A percentile compares a stretch with the other conserved stretches of the same genome.
Evolutionary conservation across 2,888 invertebrate genomes (phyloP).

Genomic region (Drosophila sordidula): DNA sequence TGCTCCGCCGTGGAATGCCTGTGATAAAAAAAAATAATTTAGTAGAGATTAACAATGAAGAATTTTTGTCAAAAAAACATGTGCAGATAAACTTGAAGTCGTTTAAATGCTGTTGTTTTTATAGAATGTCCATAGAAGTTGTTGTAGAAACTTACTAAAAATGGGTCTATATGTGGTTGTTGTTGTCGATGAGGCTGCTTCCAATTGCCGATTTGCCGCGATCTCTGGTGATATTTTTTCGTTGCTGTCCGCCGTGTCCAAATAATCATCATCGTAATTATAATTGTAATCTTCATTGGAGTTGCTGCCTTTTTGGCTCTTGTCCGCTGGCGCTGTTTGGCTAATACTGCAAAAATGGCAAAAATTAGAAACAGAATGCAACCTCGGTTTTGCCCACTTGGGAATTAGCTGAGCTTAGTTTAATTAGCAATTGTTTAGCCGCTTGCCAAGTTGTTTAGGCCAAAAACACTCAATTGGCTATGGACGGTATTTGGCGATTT

Average conservation of each 20-base stretch:
- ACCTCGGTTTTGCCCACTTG: slow-evolving; percentile 20
- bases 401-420: slow-evolving; percentile 29
- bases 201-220: slow-evolving; percentile 59
- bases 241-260: slow-evolving; percentile 48
- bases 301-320: slow-evolving; percentile 47
- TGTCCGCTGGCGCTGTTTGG: slow-evolving; percentile 70
- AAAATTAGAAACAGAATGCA: slow-evolving; percentile 11
- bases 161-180: slow-evolving; percentile 70
- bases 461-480: slow-evolving; percentile 41
- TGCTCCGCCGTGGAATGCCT: slow-evolving; percentile 81
- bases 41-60: neutral
- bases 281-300: slow-evolving; percentile 60
- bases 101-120: too few species aligned
- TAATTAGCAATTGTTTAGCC: slow-evolving; percentile 31
- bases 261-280: slow-evolving; percentile 65
- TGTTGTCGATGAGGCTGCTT: slow-evolving; percentile 61
- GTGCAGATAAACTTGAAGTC: too few species aligned
- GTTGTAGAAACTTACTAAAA: slow-evolving; percentile 59
- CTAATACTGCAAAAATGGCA: slow-evolving; percentile 60
- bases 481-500: slow-evolving; percentile 39
- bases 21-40: neutral
- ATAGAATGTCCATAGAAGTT: too few species aligned
- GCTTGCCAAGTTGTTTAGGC: slow-evolving; percentile 40
- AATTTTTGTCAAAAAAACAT: too few species aligned
- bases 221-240: slow-evolving; percentile 42